Evolutionary conservation across 2,888 invertebrate genomes (phyloP).

Genomic region (Heteromurus nitidus): DNA sequence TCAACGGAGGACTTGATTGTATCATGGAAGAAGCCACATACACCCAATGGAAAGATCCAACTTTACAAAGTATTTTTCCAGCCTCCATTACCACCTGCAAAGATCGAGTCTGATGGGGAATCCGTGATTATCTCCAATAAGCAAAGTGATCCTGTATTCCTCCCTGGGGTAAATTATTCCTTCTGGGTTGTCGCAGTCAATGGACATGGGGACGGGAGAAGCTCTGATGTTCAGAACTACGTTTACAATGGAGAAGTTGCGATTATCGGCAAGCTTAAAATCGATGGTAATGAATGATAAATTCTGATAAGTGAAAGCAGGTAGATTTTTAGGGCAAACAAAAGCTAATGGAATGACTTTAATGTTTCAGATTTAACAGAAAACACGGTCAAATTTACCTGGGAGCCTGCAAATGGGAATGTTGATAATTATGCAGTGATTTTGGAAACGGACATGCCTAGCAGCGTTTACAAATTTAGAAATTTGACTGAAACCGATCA

Average conservation of each 20-base stretch:
- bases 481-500: slow-evolving; percentile 1
- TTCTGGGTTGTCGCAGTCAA: slow-evolving; percentile 86
- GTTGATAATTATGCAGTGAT: slow-evolving; percentile 24
- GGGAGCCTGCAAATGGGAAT: slow-evolving; percentile 60
- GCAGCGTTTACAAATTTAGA: slow-evolving; percentile 42
- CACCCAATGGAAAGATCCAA: slow-evolving; percentile 81
- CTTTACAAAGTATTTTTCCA: slow-evolving; percentile 82
- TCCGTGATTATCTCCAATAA: slow-evolving; percentile 67
- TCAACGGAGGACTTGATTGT: slow-evolving; percentile 82
- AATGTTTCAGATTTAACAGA: slow-evolving; percentile 50
- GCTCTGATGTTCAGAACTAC: slow-evolving; percentile 80
- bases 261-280: neutral
- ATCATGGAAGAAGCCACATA: slow-evolving; percentile 82
- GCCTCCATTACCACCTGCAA: slow-evolving; percentile 81
- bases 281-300: neutral
- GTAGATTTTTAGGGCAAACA: too few relatives aligned
- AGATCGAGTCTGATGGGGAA: slow-evolving; percentile 73
- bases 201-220: slow-evolving; percentile 79
- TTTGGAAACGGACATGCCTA: slow-evolving; percentile 18
- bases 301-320: too few relatives aligned
- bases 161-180: slow-evolving; percentile 80
- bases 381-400: slow-evolving; percentile 45
- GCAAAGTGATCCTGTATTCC: slow-evolving; percentile 76
- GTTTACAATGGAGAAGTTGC: slow-evolving; percentile 80
- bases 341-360: too few relatives aligned